These are phyloP conservation scores for Drosophila vallismaia DNA, from an alignment of 2,888 invertebrate genomes.

Conservation along the genomic window DNA sequence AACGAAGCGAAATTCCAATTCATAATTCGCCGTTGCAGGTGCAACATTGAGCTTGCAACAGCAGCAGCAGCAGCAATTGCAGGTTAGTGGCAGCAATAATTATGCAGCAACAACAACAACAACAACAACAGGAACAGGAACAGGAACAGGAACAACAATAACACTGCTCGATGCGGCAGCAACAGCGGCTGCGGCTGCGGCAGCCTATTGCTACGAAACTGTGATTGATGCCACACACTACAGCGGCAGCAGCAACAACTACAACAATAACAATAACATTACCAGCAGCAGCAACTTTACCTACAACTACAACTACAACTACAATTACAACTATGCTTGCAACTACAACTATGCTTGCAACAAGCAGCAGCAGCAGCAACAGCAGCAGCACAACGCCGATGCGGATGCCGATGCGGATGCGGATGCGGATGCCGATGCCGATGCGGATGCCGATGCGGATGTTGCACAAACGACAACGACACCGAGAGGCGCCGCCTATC, in stretches of 20 bases:
- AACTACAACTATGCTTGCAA: conserved; percentile 15
- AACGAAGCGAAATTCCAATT: conserved; percentile 84
- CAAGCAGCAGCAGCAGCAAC: background rate
- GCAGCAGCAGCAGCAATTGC: conserved; percentile 41
- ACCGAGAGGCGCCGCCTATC: conserved; percentile 23
- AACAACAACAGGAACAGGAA: too few relatives aligned
- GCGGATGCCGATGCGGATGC: background rate
- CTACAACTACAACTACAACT: conserved; percentile 22
- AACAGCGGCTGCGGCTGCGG: conserved; percentile 59
- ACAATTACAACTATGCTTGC: conserved; percentile 17
- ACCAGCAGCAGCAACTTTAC: conserved; percentile 17
- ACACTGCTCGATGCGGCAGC: too few relatives aligned
- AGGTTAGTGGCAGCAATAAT: conserved; percentile 49
- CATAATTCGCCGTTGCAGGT: conserved; percentile 81
- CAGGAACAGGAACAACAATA: too few relatives aligned
- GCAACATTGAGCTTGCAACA: conserved; percentile 29
- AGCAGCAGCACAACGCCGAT: background rate
- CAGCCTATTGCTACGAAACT: conserved; percentile 69
- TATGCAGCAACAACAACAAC: conserved; percentile 43
- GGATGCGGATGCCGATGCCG: conserved; percentile 8
- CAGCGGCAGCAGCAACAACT: conserved; percentile 20
- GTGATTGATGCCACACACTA: conserved; percentile 62
- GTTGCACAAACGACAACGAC: background rate
- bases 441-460: conserved; percentile 6
- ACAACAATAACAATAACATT: conserved; percentile 15